Base-by-base conservation (phyloP, 1,140 invertebrate species). In the Eulimnadia texana region DNA sequence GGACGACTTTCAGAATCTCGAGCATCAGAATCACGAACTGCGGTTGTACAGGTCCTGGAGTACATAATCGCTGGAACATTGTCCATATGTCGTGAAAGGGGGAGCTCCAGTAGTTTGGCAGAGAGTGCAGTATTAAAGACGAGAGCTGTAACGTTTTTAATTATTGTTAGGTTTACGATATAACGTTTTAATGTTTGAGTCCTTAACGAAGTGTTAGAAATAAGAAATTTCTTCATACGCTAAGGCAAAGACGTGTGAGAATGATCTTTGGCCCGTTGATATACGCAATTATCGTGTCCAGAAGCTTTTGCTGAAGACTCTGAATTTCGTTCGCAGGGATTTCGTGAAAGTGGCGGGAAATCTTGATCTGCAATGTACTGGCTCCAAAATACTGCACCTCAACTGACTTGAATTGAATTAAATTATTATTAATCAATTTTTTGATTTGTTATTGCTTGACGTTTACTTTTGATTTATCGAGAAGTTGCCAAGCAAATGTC, bases 351-450 rank as follows among this genome's bases (percentile, higher is more conserved):
- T 83, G 83, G 70, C 86, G 85, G 64, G 88, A 82, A 42, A 95
- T 80, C 74, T 95, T 95, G 0, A 82, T 79, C 68, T 94, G 86
- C 47, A 95, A 72, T 53, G 88, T 90, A 55, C 84, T 89, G 6
- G 91, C 90, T 60, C 85, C 92, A 80, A 91, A 96, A 75, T 90
- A 94, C 72, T 93, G 90, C 3, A 91, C 84, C 76, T 93, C 90
- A 58, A 82, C 80, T 50, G 80, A 76, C 89, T 93, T 25, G 28
- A 52, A 50, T 61, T 59, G 42, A 60, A 66, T 60, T 56, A 42
- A 59, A 63, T 27, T 33, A 25, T 47, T 52, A 33, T 57, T 29
- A 47, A 19, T 11, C 33, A 6, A 28, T 9, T 53, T 53, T 52
- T 33, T 27, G 49, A 61, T 23, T 58, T 61, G 64, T 70, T 72